phyloP scores from a whole-genome alignment of 1,140 invertebrate genomes.

The Brachionus calyciflorus region DNA sequence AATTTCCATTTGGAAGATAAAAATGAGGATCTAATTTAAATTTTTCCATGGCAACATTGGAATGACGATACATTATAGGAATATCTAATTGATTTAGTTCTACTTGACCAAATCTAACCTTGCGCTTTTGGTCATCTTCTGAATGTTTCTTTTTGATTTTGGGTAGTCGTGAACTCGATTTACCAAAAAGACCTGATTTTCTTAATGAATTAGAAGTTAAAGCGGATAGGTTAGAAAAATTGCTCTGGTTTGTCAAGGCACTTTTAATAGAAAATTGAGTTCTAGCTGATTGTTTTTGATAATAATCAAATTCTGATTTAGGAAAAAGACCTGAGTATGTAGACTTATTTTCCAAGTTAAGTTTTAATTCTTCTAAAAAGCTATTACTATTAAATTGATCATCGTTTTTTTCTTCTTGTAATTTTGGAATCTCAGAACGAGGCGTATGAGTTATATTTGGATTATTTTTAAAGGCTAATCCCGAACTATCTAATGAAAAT shows the following conservation, averaged over 20 bases:
- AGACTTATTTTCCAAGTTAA: neutral
- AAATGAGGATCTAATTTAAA: constrained; percentile 40
- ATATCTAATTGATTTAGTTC: constrained; percentile 17
- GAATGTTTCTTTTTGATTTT: neutral
- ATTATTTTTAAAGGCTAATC: neutral
- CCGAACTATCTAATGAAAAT: constrained; percentile 28
- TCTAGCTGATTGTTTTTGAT: constrained; percentile 3
- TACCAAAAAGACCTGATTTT: neutral
- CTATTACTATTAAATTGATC: neutral
- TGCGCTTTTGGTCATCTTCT: neutral
- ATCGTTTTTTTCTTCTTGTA: neutral
- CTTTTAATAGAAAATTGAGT: neutral
- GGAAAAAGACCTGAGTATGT: neutral
- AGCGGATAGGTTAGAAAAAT: neutral
- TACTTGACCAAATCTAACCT: neutral
- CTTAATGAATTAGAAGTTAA: neutral
- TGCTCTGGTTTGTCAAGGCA: neutral
- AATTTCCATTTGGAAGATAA: constrained; percentile 30
- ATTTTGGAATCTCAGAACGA: neutral
- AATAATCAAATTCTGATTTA: neutral
- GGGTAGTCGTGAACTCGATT: neutral
- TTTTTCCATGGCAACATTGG: constrained; percentile 35
- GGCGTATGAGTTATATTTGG: neutral
- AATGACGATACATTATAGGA: constrained; percentile 12
- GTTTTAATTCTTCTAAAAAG: neutral